phyloP scores from a whole-genome alignment of 2,113 vertebrate genomes.

The Mormyrus iriodes region DNA sequence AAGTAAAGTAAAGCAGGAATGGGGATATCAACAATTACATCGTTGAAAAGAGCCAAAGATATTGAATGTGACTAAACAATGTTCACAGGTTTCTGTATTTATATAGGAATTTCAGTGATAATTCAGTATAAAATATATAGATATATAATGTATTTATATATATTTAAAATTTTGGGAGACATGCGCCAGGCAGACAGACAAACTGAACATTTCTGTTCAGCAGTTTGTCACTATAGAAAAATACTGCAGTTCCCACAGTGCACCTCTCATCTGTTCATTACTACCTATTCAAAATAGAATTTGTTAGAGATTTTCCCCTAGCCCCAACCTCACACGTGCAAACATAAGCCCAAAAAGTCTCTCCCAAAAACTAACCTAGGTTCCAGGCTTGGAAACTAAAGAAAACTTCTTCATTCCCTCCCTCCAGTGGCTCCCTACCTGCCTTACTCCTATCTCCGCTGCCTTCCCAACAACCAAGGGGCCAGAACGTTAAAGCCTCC shows the following conservation, averaged over 20 bases:
- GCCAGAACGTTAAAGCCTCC: neutral
- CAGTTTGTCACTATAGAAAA: conserved; percentile 19
- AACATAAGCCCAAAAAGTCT: neutral
- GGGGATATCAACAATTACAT: conserved; percentile 2
- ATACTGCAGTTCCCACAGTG: conserved; percentile 18
- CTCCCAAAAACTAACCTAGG: neutral
- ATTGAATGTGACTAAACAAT: conserved; percentile 11
- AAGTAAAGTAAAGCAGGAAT: neutral
- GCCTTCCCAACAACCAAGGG: neutral
- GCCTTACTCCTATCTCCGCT: neutral
- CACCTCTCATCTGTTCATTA: neutral
- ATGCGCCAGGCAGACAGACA: conserved; percentile 13
- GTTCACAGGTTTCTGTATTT: conserved; percentile 17
- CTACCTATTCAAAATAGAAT: conserved; percentile 16
- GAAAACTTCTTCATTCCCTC: neutral
- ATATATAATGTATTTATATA: conserved; percentile 21
- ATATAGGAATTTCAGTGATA: conserved; percentile 7
- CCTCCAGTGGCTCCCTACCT: neutral
- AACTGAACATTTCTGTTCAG: conserved; percentile 9
- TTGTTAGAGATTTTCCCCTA: neutral
- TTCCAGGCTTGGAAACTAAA: neutral
- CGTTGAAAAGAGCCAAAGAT: neutral
- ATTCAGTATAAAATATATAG: conserved; percentile 28
- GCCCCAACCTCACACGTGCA: neutral
- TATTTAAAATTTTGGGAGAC: conserved; percentile 15